Evolutionary conservation across 2,888 invertebrate species (phyloP), one percentile per base, ranked within the genome.

Genomic region (Eupithecia dodoneata): DNA sequence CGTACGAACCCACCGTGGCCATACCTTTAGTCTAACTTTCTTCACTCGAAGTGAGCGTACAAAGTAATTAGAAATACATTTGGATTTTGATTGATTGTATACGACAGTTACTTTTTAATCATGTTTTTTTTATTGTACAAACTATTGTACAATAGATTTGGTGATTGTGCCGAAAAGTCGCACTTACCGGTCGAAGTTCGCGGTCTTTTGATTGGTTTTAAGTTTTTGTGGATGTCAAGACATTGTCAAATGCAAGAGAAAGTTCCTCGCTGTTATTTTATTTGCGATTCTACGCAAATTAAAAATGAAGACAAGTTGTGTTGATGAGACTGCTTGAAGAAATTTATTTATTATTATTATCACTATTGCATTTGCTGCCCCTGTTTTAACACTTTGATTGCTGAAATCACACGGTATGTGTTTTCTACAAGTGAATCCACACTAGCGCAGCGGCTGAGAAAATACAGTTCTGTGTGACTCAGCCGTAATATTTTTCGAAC

Each of bases 81-180:
- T 80, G 76, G 77, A 79, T 71, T 82, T 78, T 82, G 82, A 82
- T 80, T 82, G 81, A 82, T 81, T 80, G 81, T 76, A 77, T 77
- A 80, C 76, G 79, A 82, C 82, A 81, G 82, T 81, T 81, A 82
- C 70, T 81, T 81, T 79, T 80, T 82, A 78, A 77, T 78, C 59
- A 76, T 74, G 49, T 72, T 74, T 76, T 73, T 73, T 75, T 59
- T 59, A 59, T 59, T 74, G 42, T 30, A 30, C 71, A 71, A 49
- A 41, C 49, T 76, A 67, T 67, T 75, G 47, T 73, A 30, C 63
- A 30, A 63, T 67, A 73, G 69, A 71, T 71, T 74, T 55, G 75
- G 65, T 9, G 15, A 72, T 70, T 70, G 63, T 69, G 63, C 77
- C 72, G 75, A 76, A 42, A 71, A 75, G 63, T 65, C 72, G 72